These are phyloP conservation scores for Lacanobia wlatinum DNA, from an alignment of 2,888 invertebrate species.

Conservation along the genomic window DNA sequence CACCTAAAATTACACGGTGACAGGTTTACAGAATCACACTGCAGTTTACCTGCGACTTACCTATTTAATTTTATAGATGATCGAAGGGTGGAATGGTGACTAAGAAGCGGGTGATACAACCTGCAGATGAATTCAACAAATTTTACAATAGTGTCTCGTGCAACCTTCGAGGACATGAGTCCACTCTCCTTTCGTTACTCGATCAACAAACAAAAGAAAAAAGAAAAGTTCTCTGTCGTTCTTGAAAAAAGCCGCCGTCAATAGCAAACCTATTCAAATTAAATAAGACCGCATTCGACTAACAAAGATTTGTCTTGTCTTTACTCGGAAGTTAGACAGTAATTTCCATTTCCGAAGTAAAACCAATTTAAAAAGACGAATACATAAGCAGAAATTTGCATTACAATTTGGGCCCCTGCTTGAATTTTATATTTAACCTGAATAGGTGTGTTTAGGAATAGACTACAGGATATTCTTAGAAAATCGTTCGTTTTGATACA, in stretches of 20 bases:
- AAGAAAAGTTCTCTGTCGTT: slow-evolving; percentile 54
- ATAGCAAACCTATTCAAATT: slow-evolving; percentile 76
- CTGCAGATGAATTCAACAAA: background rate
- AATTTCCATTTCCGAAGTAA: slow-evolving; percentile 86
- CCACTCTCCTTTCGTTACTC: slow-evolving; percentile 24
- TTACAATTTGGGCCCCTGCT: slow-evolving; percentile 76
- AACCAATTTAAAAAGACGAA: slow-evolving; percentile 84
- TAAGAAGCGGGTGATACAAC: background rate
- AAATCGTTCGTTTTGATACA: slow-evolving; percentile 20
- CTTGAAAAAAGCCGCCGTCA: slow-evolving; percentile 64
- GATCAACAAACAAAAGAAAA: slow-evolving; percentile 38
- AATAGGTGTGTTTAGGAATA: slow-evolving; percentile 47
- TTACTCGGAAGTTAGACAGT: slow-evolving; percentile 82
- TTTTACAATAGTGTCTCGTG: background rate
- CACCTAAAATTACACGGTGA: no score
- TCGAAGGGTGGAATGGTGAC: no score
- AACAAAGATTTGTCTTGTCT: slow-evolving; percentile 77
- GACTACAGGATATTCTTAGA: slow-evolving; percentile 31
- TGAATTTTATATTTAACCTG: slow-evolving; percentile 73
- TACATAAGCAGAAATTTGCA: slow-evolving; percentile 84
- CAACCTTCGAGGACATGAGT: slow-evolving; percentile 10
- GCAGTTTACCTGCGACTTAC: background rate
- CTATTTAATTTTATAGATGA: no score
- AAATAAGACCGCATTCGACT: slow-evolving; percentile 77
- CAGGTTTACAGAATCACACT: no score